Percentiles rank a stretch among this genome's conserved stretches.
Conservation (phyloP, 2,113 vertebrate species). For the Gymnocephalus cernua region DNA sequence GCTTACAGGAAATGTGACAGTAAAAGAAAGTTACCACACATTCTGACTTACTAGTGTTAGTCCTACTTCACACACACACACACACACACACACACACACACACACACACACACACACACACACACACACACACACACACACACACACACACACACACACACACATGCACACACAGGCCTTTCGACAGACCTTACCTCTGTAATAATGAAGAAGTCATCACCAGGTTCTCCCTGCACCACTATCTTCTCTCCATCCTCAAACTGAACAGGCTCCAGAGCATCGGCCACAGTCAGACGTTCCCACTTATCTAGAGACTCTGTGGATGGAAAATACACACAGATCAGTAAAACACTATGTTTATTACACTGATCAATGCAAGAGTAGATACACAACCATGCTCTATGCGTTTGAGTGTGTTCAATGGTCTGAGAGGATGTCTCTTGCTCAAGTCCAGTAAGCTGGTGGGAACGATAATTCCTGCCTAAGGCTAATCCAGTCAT, state of each 20-base stretch:
- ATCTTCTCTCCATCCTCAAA: constrained; percentile 98
- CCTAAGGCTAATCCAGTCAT: constrained; percentile 57
- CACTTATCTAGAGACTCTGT: constrained; percentile 98
- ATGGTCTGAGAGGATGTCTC: not conserved
- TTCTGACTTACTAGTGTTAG: not conserved
- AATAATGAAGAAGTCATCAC: constrained; percentile 98
- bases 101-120: constrained; percentile 1
- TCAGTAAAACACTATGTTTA: constrained; percentile 3
- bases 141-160: constrained; percentile 3
- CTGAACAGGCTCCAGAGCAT: constrained; percentile 95
- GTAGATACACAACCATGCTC: not conserved
- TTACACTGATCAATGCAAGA: constrained; percentile 7
- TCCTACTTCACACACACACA: not conserved
- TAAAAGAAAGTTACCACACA: not conserved
- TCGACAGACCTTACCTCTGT: constrained; percentile 87
- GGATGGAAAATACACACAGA: constrained; percentile 12
- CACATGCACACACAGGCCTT: not conserved
- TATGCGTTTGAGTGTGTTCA: not conserved
- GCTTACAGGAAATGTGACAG: constrained; percentile 28
- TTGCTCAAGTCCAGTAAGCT: constrained; percentile 23
- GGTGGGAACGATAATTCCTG: constrained; percentile 36
- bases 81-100: constrained; percentile 2
- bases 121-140: not conserved
- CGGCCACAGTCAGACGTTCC: constrained; percentile 96
- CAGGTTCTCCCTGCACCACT: constrained; percentile 95